Percentiles rank a stretch among this genome's conserved stretches.
Evolutionary conservation across 2,888 invertebrate genomes (phyloP).

Genomic region (Amphimallon solstitiale): DNA sequence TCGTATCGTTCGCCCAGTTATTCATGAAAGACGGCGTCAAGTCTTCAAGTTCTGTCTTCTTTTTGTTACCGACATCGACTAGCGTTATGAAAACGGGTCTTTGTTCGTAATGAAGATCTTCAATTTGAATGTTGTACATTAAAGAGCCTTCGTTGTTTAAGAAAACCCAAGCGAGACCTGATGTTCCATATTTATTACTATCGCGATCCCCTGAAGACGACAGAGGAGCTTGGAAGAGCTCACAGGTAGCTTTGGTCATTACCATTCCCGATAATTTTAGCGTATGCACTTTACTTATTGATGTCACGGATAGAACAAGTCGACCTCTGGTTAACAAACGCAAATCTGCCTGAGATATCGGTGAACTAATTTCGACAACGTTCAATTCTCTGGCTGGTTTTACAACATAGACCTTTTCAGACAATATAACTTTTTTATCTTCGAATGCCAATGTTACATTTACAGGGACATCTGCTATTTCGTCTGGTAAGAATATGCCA

Average conservation of each 20-base stretch:
- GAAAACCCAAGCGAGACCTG: slow-evolving; percentile 81
- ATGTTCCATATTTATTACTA: slow-evolving; percentile 61
- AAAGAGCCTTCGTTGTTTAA: slow-evolving; percentile 82
- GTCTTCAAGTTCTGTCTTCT: slow-evolving; percentile 79
- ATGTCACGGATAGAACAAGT: slow-evolving; percentile 75
- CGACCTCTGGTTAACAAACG: slow-evolving; percentile 82
- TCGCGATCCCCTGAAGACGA: slow-evolving; percentile 62
- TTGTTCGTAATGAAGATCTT: slow-evolving; percentile 69
- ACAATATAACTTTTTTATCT: slow-evolving; percentile 77
- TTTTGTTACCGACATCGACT: slow-evolving; percentile 75
- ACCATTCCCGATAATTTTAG: slow-evolving; percentile 76
- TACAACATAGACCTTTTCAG: slow-evolving; percentile 75
- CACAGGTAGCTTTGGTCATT: slow-evolving; percentile 80
- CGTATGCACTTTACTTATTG: slow-evolving; percentile 72
- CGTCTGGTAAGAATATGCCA: slow-evolving; percentile 77
- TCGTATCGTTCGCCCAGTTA: slow-evolving; percentile 76
- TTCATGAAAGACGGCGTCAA: slow-evolving; percentile 69
- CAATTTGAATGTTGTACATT: slow-evolving; percentile 79
- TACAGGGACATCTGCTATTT: slow-evolving; percentile 74
- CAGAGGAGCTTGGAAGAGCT: slow-evolving; percentile 80
- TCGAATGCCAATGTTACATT: slow-evolving; percentile 75
- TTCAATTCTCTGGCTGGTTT: slow-evolving; percentile 83
- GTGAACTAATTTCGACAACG: slow-evolving; percentile 80
- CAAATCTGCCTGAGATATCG: slow-evolving; percentile 79
- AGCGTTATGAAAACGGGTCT: slow-evolving; percentile 72